phyloP scores from a whole-genome alignment of 2,888 invertebrate species.

The Neocrepidodera transversa region DNA sequence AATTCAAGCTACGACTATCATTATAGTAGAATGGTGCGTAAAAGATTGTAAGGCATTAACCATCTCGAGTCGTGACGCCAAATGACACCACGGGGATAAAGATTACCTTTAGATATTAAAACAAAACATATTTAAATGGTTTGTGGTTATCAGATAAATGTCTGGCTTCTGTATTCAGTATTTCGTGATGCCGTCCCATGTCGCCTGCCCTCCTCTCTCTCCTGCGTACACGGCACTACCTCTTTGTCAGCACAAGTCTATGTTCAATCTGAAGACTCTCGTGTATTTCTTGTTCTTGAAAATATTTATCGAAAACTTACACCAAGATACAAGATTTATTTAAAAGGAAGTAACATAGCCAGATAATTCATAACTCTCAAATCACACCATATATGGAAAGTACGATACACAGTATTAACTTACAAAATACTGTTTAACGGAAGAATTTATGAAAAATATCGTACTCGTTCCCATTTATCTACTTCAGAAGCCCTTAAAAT shows the following conservation, averaged over 20 bases:
- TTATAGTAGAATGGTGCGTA: slow-evolving; percentile 27
- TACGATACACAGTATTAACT: too few species aligned
- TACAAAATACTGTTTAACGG: too few species aligned
- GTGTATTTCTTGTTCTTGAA: slow-evolving; percentile 27
- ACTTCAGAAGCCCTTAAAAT: too few species aligned
- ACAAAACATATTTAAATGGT: slow-evolving; percentile 50
- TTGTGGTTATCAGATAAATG: slow-evolving; percentile 48
- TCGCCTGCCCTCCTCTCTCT: slow-evolving; percentile 27
- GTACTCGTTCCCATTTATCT: too few species aligned
- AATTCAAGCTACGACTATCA: slow-evolving; percentile 15
- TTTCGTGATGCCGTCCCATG: slow-evolving; percentile 42
- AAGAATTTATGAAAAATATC: too few species aligned
- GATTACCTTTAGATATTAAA: slow-evolving; percentile 48
- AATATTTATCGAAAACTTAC: slow-evolving; percentile 23
- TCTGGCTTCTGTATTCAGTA: slow-evolving; percentile 41
- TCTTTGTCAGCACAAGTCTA: slow-evolving; percentile 6
- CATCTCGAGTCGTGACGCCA: slow-evolving; percentile 39
- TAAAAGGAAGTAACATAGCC: too few species aligned
- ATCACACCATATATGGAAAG: too few species aligned
- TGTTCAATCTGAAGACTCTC: slow-evolving; percentile 22
- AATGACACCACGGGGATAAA: slow-evolving; percentile 43
- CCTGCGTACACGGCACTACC: not conserved
- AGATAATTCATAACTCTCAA: too few species aligned
- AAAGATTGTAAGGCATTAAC: slow-evolving; percentile 26
- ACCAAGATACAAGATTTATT: too few species aligned